A percentile compares a stretch with the other conserved stretches of the same genome.
These are phyloP conservation scores for Plagiodera versicolora DNA, from an alignment of 2,888 invertebrate genomes.

Conservation along the genomic window DNA sequence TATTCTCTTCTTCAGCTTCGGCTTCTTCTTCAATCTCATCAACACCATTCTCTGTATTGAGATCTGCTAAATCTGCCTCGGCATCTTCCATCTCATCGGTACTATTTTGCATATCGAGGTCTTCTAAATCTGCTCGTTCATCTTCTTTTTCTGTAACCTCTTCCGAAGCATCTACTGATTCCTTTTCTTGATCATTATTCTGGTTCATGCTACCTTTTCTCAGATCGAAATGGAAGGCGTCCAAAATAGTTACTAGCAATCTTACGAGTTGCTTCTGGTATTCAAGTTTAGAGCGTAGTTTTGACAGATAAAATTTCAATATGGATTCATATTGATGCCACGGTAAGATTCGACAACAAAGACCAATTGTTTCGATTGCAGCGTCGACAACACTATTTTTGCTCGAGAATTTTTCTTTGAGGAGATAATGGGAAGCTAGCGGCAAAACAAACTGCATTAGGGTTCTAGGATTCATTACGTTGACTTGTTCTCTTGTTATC, in stretches of 20 bases:
- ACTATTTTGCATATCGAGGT: too few species aligned
- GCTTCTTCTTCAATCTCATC: slow-evolving; percentile 56
- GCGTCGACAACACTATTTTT: slow-evolving; percentile 83
- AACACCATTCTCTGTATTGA: too few species aligned
- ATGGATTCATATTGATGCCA: slow-evolving; percentile 89
- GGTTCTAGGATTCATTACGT: slow-evolving; percentile 67
- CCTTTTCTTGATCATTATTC: slow-evolving; percentile 34
- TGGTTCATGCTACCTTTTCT: slow-evolving; percentile 56
- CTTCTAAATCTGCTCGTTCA: background rate
- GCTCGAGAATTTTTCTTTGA: slow-evolving; percentile 72
- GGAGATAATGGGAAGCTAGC: slow-evolving; percentile 76
- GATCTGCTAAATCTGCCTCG: slow-evolving; percentile 34
- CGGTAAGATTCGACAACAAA: slow-evolving; percentile 75
- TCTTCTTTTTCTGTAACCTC: background rate
- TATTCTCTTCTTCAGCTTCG: slow-evolving; percentile 39
- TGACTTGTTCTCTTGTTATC: slow-evolving; percentile 63
- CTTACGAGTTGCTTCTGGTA: slow-evolving; percentile 83
- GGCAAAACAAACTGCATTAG: slow-evolving; percentile 86
- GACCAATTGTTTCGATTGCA: slow-evolving; percentile 78
- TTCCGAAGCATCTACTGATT: background rate
- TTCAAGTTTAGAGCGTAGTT: slow-evolving; percentile 70
- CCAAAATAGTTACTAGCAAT: slow-evolving; percentile 76
- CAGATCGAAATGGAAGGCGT: slow-evolving; percentile 91
- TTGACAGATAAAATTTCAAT: slow-evolving; percentile 77
- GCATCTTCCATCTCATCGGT: slow-evolving; percentile 56